Evolutionary conservation across 2,888 invertebrate species (phyloP), one percentile per base, ranked within the genome.

Genomic region (Polydrusus tereticollis): DNA sequence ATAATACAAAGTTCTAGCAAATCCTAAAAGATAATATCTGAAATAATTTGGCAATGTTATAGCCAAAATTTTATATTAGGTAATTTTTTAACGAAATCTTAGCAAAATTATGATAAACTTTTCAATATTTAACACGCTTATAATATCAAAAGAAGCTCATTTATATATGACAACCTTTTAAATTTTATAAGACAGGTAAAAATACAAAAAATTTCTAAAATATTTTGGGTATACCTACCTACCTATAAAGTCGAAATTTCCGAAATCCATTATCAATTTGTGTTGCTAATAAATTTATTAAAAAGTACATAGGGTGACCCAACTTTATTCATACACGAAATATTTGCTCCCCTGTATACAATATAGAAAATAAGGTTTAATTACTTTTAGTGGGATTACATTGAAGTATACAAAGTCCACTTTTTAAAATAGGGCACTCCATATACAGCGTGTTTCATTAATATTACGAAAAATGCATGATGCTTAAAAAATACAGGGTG

Each of bases 151-250:
- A 57, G 33, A 72, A 72, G 64, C 59, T 63, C 47, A 65, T 65
- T 36, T 70, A n/a, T n/a, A n/a, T n/a, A 38, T 70, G 70, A 70
- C 64, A 70, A 70, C 58, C 70, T 59, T 71, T 60, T 50, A 52
- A 55, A 60, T 18, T 66, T 66, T 66, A 66, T 14, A 55, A 65
- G 29, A 47, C 70, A 23, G 41, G 63, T 33, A 43, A 38, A 33
- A n/a, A 62, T 69, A 55, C 43, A 16, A 45, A 43, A 23, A 26
- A n/a, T 55, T 65, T 65, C 10, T 55, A 29, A 55, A 47, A 21
- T 47, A n/a, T 47, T 12, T 23, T 7, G n/a, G 36, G 36, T 36
- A 5, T n/a, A n/a, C n/a, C n/a, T n/a, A n/a, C n/a, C n/a, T n/a
- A 12, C 12, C 36, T 36, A 36, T 36, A 36, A n/a, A 16, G 16